Base-by-base conservation (phyloP, 2,888 invertebrate species). In the Oligia latruncula region DNA sequence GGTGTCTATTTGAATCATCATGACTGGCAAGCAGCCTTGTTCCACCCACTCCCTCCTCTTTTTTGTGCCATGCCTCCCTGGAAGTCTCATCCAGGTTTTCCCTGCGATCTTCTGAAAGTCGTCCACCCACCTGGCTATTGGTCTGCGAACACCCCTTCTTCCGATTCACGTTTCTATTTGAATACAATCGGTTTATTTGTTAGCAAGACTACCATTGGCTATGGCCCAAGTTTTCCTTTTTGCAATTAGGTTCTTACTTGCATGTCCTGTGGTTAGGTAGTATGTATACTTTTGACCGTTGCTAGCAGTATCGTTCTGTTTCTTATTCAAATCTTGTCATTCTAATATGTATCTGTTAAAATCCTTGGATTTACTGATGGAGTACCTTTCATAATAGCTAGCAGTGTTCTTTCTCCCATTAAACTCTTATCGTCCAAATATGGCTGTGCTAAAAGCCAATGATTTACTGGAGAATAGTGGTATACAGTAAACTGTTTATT, bases 181-280 rank as follows among this genome's bases (percentile, higher is more conserved):
- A 77, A 86, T 87, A 84, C 84, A 84, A 83, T 84, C 52, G 40
- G 58, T 68, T 74, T 71, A 64, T 71, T 77, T 83, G 74, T 71
- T 58, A 29, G 23, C 43, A 23, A 6, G 20, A 55, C 46, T 71
- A 15, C 11, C 4, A 13, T 4, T 83, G 73, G 78, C 78, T 20
- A 23, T 52, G 15, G 43, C 29, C 64, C 78, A 83, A 52, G 64
- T 35, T 60, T 23, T n/a, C 6, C 29, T 71, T 82, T 70, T 73
- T 76, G 13, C 35, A 82, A 67, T 83, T 74, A 35, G 71, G 29
- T 77, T 86, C 43, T 17, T 9, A 75, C 15, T 52, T 52, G 40
- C 60, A 46, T 17, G 20, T 5, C 11, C 9, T 58, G 62, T 43
- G n/a, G 35, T 5, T 35, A 55, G 20, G 13, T 83, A 40, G 13